Conservation (phyloP, 2,888 invertebrate species). For the Nycteola revayana region DNA sequence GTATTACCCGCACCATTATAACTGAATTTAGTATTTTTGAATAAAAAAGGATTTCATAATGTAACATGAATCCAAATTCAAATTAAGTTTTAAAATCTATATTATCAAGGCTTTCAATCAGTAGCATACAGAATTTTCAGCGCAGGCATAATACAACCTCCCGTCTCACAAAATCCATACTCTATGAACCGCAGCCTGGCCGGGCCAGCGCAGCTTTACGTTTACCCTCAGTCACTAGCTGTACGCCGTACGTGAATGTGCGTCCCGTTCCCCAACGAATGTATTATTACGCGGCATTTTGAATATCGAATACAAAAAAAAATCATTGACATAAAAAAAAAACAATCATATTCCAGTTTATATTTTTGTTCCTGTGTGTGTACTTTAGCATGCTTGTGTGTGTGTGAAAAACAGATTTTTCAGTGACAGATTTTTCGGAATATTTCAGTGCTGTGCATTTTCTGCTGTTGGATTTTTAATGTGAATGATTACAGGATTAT, state of each 20-base stretch:
- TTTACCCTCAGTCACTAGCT: slow-evolving; percentile 71
- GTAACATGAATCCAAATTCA: too few species aligned
- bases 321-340: slow-evolving; percentile 14
- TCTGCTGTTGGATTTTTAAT: slow-evolving; percentile 36
- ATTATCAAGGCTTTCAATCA: not conserved
- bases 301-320: slow-evolving; percentile 46
- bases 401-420: slow-evolving; percentile 11
- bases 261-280: slow-evolving; percentile 20
- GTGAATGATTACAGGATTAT: slow-evolving; percentile 35
- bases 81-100: too few species aligned
- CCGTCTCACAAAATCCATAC: slow-evolving; percentile 30
- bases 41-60: too few species aligned
- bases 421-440: slow-evolving; percentile 4
- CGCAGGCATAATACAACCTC: slow-evolving; percentile 11
- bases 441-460: slow-evolving; percentile 30
- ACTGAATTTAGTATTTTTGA: too few species aligned
- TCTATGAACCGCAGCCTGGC: slow-evolving; percentile 68
- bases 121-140: not conserved
- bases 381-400: slow-evolving; percentile 16
- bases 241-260: slow-evolving; percentile 37
- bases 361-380: slow-evolving; percentile 22
- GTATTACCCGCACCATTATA: too few species aligned
- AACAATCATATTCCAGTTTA: slow-evolving; percentile 16
- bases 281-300: slow-evolving; percentile 45
- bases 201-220: slow-evolving; percentile 66